These are phyloP conservation scores for Drosophila percnosoma DNA, from an alignment of 2,888 invertebrate genomes.

Conservation along the genomic window DNA sequence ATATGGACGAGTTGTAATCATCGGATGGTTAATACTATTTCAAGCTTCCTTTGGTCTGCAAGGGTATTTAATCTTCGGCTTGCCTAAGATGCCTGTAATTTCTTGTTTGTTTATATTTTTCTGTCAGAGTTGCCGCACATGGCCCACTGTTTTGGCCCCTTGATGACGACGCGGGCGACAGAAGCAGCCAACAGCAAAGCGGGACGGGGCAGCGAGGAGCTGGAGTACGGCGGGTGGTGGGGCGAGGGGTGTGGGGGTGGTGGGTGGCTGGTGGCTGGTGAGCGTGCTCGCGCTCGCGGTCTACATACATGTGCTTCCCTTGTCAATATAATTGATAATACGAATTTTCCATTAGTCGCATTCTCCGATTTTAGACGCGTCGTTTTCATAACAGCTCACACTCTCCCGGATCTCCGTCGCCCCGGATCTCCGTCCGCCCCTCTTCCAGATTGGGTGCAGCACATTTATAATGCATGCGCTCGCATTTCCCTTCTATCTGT, in stretches of 20 bases:
- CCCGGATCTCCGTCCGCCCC: not conserved
- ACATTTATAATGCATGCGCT: constrained; percentile 20
- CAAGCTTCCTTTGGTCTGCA: not conserved
- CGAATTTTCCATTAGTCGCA: constrained; percentile 83
- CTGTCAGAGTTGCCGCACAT: constrained; percentile 22
- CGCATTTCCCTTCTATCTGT: constrained; percentile 16
- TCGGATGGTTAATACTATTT: not conserved
- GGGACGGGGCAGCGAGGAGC: not conserved
- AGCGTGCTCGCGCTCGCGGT: constrained; percentile 14
- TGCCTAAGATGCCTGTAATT: not conserved
- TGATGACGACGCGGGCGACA: constrained; percentile 38
- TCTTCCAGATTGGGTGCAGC: not conserved
- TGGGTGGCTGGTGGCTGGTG: constrained; percentile 7
- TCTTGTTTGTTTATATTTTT: constrained; percentile 19
- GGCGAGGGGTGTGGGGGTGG: not conserved
- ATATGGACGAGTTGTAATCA: not conserved
- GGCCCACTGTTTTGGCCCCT: constrained; percentile 43
- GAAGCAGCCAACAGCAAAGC: constrained; percentile 8
- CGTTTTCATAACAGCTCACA: constrained; percentile 49
- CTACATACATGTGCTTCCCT: constrained; percentile 34
- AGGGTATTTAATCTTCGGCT: not conserved
- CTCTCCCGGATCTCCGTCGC: not conserved
- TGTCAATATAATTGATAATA: constrained; percentile 84
- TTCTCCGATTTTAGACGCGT: constrained; percentile 69
- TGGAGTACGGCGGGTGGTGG: not conserved